These are phyloP conservation scores for Battus philenor DNA, from an alignment of 1,140 invertebrate genomes.

Conservation along the genomic window DNA sequence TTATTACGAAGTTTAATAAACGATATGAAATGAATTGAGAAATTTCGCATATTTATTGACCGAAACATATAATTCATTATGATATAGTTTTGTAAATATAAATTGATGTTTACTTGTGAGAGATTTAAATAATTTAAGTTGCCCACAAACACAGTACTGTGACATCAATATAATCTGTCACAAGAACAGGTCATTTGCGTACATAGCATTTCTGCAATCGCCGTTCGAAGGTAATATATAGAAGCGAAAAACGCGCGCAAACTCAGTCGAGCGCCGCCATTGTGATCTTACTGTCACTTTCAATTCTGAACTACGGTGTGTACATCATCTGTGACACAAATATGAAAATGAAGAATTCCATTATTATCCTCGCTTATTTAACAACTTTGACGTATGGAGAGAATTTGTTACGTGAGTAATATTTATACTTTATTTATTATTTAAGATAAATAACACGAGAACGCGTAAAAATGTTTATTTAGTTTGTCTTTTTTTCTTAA, in stretches of 20 bases:
- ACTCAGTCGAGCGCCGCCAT: constrained; percentile 28
- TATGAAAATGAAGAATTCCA: constrained; percentile 29
- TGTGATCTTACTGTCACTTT: constrained; percentile 4
- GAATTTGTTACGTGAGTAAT: constrained; percentile 40
- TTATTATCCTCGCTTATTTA: constrained; percentile 25
- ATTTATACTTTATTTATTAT: constrained; percentile 21
- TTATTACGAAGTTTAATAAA: too few species aligned
- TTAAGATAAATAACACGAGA: too few species aligned
- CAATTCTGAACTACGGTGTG: constrained; percentile 1
- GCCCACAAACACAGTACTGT: constrained; percentile 9
- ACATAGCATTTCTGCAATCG: constrained; percentile 27
- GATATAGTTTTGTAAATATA: too few species aligned
- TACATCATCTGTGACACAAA: constrained; percentile 6
- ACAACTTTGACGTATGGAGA: constrained; percentile 28
- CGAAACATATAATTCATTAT: too few species aligned
- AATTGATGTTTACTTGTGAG: too few species aligned
- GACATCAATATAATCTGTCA: constrained; percentile 22
- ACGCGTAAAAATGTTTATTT: too few species aligned
- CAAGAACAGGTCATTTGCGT: constrained; percentile 20
- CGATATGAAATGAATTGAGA: too few species aligned
- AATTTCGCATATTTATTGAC: too few species aligned
- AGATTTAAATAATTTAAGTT: constrained; percentile 6
- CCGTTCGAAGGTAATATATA: constrained; percentile 34
- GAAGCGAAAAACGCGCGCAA: constrained; percentile 30
- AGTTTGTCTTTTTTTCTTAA: too few species aligned